These are phyloP conservation scores for Saguinus imperator DNA, from an alignment of 2,113 vertebrate genomes.

Conservation along the genomic window DNA sequence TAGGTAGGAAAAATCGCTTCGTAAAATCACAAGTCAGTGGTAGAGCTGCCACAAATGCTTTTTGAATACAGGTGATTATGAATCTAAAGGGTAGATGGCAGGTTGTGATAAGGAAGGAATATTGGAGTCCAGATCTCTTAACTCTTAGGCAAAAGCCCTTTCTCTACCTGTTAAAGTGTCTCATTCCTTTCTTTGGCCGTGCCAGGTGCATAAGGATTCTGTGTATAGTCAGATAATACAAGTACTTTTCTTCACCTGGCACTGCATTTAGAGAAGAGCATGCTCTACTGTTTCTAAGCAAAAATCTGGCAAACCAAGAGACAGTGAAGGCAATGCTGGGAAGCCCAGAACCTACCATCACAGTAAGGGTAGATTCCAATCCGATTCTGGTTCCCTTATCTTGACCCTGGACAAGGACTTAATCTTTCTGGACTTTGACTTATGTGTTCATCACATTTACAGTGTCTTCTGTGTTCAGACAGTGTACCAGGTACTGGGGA, in stretches of 20 bases:
- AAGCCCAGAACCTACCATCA: not conserved
- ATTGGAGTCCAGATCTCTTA: not conserved
- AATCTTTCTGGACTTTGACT: not conserved
- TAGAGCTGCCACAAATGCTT: not conserved
- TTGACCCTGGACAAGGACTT: conserved; percentile 28
- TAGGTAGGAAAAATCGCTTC: conserved; percentile 4
- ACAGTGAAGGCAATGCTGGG: not conserved
- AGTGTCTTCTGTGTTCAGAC: not conserved
- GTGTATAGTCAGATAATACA: not conserved
- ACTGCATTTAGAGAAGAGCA: not conserved
- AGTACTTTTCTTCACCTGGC: not conserved
- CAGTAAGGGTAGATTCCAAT: not conserved
- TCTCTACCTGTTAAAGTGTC: not conserved
- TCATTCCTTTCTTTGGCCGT: not conserved
- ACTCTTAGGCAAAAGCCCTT: not conserved
- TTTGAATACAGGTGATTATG: not conserved
- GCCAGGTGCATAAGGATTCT: not conserved
- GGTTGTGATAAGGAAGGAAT: not conserved
- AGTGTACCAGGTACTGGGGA: not conserved
- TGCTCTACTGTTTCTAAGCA: not conserved
- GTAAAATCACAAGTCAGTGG: not conserved
- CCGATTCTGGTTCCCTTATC: not conserved
- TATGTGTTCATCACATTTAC: not conserved
- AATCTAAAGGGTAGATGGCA: not conserved
- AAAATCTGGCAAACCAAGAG: not conserved